Evolutionary conservation across 2,113 vertebrate genomes (phyloP).

Genomic region (Mandrillus leucophaeus): DNA sequence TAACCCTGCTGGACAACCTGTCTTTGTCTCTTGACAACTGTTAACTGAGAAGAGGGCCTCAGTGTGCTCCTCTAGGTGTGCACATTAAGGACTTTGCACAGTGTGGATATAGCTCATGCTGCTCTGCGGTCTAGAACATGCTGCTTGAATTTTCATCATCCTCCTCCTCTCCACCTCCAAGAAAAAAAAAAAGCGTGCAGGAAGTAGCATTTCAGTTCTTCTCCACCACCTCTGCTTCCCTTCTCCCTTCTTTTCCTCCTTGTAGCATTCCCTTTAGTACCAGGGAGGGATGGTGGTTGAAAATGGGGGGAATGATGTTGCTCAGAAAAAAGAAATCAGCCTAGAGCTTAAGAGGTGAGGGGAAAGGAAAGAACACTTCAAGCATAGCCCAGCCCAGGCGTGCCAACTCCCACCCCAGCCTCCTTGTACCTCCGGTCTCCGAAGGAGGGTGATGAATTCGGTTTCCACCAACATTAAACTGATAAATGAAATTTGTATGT

Average conservation of each 20-base stretch:
- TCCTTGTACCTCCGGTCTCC: rapidly evolving
- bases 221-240: background rate
- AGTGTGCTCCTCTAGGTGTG: background rate
- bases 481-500: slow-evolving; percentile 64
- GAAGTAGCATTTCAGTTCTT: background rate
- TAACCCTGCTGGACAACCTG: background rate
- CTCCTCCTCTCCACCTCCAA: background rate
- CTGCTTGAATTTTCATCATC: background rate
- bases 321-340: background rate
- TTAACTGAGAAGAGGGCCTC: background rate
- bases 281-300: background rate
- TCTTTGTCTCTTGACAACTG: background rate
- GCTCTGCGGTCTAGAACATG: rapidly evolving
- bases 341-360: rapidly evolving
- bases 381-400: background rate
- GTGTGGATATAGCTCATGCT: background rate
- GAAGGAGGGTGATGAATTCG: slow-evolving; percentile 54
- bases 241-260: background rate
- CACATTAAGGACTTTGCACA: background rate
- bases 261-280: background rate
- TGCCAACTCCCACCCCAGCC: background rate
- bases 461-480: slow-evolving; percentile 62
- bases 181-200: rapidly evolving
- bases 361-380: background rate
- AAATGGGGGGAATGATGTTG: background rate